A percentile compares a stretch with the other conserved stretches of the same genome.
phyloP scores from a whole-genome alignment of 2,797 vertebrate genomes.

The Apogon hyalosoma region DNA sequence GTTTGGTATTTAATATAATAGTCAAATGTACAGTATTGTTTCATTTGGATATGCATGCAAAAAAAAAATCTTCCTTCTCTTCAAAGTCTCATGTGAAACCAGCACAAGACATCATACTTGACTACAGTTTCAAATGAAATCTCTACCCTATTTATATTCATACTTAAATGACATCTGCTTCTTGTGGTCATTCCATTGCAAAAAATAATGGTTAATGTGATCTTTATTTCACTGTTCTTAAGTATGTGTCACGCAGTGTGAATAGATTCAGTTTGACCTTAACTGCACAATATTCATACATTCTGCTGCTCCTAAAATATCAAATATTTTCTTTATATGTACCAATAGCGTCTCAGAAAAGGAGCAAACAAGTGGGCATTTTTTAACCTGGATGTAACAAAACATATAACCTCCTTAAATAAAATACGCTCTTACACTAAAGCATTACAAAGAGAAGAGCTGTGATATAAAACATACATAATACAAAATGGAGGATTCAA shows the following conservation, averaged over 20 bases:
- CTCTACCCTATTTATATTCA: slow-evolving; percentile 49
- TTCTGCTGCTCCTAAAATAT: slow-evolving; percentile 28
- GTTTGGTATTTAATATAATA: slow-evolving; percentile 84
- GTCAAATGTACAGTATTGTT: slow-evolving; percentile 82
- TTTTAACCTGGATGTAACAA: slow-evolving; percentile 40
- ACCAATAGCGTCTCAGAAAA: slow-evolving; percentile 34
- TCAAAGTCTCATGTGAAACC: slow-evolving; percentile 82
- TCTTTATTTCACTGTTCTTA: slow-evolving; percentile 23
- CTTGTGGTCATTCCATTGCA: slow-evolving; percentile 19
- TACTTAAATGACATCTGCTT: slow-evolving; percentile 43
- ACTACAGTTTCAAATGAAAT: slow-evolving; percentile 59
- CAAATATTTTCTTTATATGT: slow-evolving; percentile 23
- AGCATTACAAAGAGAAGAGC: slow-evolving; percentile 59
- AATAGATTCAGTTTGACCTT: slow-evolving; percentile 15
- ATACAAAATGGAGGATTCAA: slow-evolving; percentile 70
- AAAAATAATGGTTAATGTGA: slow-evolving; percentile 32
- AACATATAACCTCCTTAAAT: slow-evolving; percentile 61
- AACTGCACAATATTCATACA: slow-evolving; percentile 26
- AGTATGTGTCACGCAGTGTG: slow-evolving; percentile 12
- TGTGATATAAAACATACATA: slow-evolving; percentile 54
- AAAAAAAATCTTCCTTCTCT: slow-evolving; percentile 70
- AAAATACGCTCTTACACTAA: slow-evolving; percentile 64
- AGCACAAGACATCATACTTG: slow-evolving; percentile 84
- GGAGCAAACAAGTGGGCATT: slow-evolving; percentile 24
- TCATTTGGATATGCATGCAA: slow-evolving; percentile 86